Percentiles rank a stretch among this genome's conserved stretches.
phyloP scores from a whole-genome alignment of 2,113 vertebrate species.

The Cyprinus carpio region DNA sequence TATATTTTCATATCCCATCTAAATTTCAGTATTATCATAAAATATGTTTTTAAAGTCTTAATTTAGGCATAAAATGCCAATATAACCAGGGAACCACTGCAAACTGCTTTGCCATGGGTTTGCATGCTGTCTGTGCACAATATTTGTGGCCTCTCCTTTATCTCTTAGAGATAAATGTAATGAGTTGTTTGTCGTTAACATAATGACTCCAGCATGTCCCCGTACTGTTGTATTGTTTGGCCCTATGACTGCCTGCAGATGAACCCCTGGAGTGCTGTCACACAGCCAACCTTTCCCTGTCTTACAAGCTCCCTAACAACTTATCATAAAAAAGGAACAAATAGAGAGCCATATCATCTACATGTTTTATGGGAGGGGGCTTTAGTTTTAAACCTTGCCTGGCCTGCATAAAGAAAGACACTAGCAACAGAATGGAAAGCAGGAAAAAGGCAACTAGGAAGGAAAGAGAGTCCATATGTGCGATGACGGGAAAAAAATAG shows the following conservation, averaged over 20 bases:
- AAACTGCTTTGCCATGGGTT: background rate
- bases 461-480: constrained; percentile 20
- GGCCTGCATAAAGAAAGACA: constrained; percentile 3
- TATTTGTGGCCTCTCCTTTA: constrained; percentile 16
- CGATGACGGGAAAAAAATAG: constrained; percentile 20
- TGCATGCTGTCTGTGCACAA: background rate
- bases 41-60: background rate
- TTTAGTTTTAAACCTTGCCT: constrained; percentile 16
- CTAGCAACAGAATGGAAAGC: constrained; percentile 14
- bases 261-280: background rate
- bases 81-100: background rate
- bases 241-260: constrained; percentile 12
- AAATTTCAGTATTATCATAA: constrained; percentile 1
- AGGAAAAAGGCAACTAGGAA: background rate
- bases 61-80: background rate
- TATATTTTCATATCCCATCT: background rate
- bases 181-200: constrained; percentile 42
- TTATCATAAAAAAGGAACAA: constrained; percentile 46
- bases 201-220: constrained; percentile 58
- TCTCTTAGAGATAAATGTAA: constrained; percentile 45
- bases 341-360: constrained; percentile 39
- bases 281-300: constrained; percentile 22
- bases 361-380: constrained; percentile 34
- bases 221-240: constrained; percentile 47
- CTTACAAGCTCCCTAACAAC: constrained; percentile 41